Evolutionary conservation across 2,888 invertebrate genomes (phyloP), one percentile per base, ranked within the genome.

Genomic region (Pseudococcus viburni): DNA sequence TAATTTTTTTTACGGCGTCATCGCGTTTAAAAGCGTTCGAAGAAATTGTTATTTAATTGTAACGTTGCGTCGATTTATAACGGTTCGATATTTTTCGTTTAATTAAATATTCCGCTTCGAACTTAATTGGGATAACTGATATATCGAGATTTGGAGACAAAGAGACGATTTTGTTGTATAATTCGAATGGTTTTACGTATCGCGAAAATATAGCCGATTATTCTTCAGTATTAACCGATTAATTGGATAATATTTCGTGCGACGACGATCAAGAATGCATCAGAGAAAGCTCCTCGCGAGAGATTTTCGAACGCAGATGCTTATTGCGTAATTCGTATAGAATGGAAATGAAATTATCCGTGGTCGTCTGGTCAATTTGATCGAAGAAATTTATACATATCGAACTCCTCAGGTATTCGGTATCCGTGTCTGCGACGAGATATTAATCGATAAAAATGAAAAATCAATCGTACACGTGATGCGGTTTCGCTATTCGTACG

Each of bases 401-500:
- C 59, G 59, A 33, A 33, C 26, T 0, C 15, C 26, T 0, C 15
- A 59, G 5, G 5, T 5, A 59, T 59, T 19, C 19, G 19, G 59
- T 59, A 59, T 59, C 59, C 51, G 59, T 59, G 19, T 59, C 59
- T 19, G 19, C 59, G 9, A 59, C 19, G 19, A 19, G 19, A n/a
- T 19, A 59, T 8, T 26, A 73, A 73, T 73, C 68, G 68, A 73
- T 73, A 33, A 33, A 9, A 19, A 80, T 73, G 68, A 33, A 73
- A 73, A 73, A 73, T 80, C 42, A 80, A 80, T 80, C 42, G n/a
- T 15, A 80, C 80, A 80, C 80, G 80, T 80, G 80, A 80, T 80
- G 80, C 80, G 80, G 80, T 80, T 46, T 80, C 42, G 46, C 22
- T 55, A 55, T 17, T 5, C 59, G 59, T 33, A 33, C 26, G 26